Evolutionary conservation across 2,888 invertebrate species (phyloP), one percentile per base, ranked within the genome.

Genomic region (Crossocerus cetratus): DNA sequence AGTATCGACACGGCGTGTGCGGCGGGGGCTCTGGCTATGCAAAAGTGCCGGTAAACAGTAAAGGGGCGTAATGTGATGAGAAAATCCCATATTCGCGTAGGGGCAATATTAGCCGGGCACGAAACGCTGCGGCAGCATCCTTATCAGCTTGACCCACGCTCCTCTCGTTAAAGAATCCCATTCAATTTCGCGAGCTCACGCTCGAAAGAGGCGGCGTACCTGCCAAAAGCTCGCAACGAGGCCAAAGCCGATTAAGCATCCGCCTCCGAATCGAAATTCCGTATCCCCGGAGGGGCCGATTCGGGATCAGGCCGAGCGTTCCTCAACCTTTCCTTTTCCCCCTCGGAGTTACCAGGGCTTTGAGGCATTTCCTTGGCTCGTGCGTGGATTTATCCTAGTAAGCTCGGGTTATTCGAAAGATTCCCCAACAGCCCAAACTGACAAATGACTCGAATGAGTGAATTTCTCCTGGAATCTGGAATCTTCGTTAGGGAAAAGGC

Each of bases 191-290:
- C 73, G 77, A 82, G 77, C 80, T 78, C 80, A 59, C 76, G 77
- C 72, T 77, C 68, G 23, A 62, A 42, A 71, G 67, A 72, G 69
- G 66, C 53, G 69, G 57, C 57, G 56, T 57, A 18, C 13, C 5
- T 13, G 66, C 45, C 60, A 43, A 42, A 58, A 23, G 43, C 20
- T 32, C 23, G 57, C 14, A 53, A 18, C 65, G 59, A 65, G 72
- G 77, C 76, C 71, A 81, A 81, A 81, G 81, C 81, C 81, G 81
- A 81, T 81, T 81, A 81, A 75, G 74, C 82, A 74, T 63, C 77
- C 75, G 71, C 55, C 63, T 63, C 65, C 58, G 62, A 73, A 64
- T 81, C 77, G 81, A 81, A 81, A 81, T 74, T 77, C 78, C 71
- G 59, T 58, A 69, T 61, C 74, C 69, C 68, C 59, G 44, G 55